Evolutionary conservation across 1,140 invertebrate species (phyloP), one percentile per base, ranked within the genome.

Genomic region (Danaus melanippus): DNA sequence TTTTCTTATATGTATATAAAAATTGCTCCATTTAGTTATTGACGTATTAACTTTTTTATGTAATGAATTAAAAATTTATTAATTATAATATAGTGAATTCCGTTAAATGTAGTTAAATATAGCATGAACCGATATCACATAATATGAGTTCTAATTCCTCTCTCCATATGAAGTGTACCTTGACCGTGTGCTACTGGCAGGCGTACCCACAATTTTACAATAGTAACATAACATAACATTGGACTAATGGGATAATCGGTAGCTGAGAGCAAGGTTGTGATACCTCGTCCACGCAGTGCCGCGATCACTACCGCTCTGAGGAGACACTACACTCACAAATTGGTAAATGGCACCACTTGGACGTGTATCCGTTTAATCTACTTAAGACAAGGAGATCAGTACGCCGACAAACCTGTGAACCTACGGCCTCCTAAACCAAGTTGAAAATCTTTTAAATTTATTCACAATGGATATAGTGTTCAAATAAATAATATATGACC

Each of bases 161-260:
- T 32, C 49, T 44, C 41, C 46, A 71, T 59, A 71, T 67, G 66
- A 66, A 76, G 74, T 66, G 71, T 81, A 78, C 79, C 81, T 81
- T 84, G 81, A 81, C 79, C 79, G 73, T 84, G 78, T 58, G 74
- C 71, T 79, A 80, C 79, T 79, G 60, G 66, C 57, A 58, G 52
- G 66, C 57, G 71, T 76, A 76, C 76, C 74, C 69, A 72, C 76
- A 71, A 70, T 73, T 74, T 71, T 65, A 74, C 62, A 65, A 72
- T 75, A 74, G 76, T 74, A 67, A 63, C 74, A 79, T 71, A 32
- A 32, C 21, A 32, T 32, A 32, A 65, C 72, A 80, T 76, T 71
- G 74, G 64, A 64, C 64, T 80, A 83, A 85, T 85, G 79, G 79
- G 61, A 85, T 85, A 85, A 85, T 76, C 74, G 82, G 71, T 71